Evolutionary conservation across 1,140 invertebrate species (phyloP), one percentile per base, ranked within the genome.

Genomic region (Mycetomoellerius zeteki): DNA sequence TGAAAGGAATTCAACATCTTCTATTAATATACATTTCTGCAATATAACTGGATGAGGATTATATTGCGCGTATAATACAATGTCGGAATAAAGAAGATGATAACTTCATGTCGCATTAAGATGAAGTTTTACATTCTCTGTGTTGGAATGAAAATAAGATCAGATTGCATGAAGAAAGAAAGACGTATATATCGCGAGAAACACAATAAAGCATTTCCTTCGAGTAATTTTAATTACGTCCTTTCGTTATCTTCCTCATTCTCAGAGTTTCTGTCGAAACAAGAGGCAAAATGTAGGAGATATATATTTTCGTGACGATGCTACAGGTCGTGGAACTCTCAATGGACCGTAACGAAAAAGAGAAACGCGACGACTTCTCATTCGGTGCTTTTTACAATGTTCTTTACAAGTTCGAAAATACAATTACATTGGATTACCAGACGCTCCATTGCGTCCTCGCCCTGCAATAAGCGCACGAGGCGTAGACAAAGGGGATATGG

Each of bases 401-500:
- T 37, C 56, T 52, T 52, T 58, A 64, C 73, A 54, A 30, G 56
- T 62, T 67, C 52, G 50, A 67, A 85, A 85, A 89, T 88, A 73
- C 73, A 85, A 89, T 69, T 85, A 86, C 67, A 54, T 52, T 24
- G 75, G 54, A 86, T 88, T 75, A 88, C 52, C 86, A 75, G 52
- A 27, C 67, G 14, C 43, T 47, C 16, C 33, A 50, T 76, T 80
- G 60, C 76, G 30, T 54, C 47, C 58, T 64, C 60, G 50, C 33
- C 27, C 27, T 21, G 30, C 69, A n/a, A 37, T 75, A 54, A 24
- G 12, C 8, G 24, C 30, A 33, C 47, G n/a, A 21, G 24, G 80
- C 60, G 56, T 19, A 76, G 71, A 88, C 81, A 86, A 88, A 86
- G 62, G 52, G 62, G 7, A 33, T 19, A 14, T 71, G 58, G 37